Conservation (phyloP, 2,888 invertebrate genomes). For the Mantis religiosa region DNA sequence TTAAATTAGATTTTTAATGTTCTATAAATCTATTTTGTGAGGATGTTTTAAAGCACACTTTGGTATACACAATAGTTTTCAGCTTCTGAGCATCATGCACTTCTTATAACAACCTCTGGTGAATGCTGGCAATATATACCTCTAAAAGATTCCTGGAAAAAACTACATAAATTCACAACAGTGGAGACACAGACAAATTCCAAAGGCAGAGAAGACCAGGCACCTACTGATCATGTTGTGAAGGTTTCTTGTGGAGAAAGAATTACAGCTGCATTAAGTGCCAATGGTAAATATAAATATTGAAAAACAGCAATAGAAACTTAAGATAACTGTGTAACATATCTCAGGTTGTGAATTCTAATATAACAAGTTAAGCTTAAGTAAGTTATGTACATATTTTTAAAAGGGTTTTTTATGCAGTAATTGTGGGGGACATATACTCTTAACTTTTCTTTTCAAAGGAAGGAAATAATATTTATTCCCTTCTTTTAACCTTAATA, state of each 20-base stretch:
- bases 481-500: too few species aligned
- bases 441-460: too few species aligned
- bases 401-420: too few species aligned
- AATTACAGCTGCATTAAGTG: conserved; percentile 47
- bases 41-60: not conserved
- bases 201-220: conserved; percentile 11
- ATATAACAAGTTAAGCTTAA: too few species aligned
- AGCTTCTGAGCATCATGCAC: conserved; percentile 32
- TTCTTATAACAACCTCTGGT: conserved; percentile 32
- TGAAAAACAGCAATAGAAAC: too few species aligned
- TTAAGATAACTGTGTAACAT: too few species aligned
- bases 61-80: not conserved
- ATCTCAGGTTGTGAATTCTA: too few species aligned
- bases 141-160: conserved; percentile 28
- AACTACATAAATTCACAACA: conserved; percentile 30
- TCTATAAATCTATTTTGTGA: too few species aligned
- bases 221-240: conserved; percentile 36
- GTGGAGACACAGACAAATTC: conserved; percentile 32
- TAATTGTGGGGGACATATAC: too few species aligned
- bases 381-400: too few species aligned
- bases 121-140: conserved; percentile 33
- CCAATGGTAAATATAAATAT: conserved; percentile 27
- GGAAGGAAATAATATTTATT: too few species aligned
- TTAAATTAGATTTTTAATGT: too few species aligned
- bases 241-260: conserved; percentile 49